phyloP scores from a whole-genome alignment of 2,113 vertebrate genomes.

The Phoenicopterus ruber region DNA sequence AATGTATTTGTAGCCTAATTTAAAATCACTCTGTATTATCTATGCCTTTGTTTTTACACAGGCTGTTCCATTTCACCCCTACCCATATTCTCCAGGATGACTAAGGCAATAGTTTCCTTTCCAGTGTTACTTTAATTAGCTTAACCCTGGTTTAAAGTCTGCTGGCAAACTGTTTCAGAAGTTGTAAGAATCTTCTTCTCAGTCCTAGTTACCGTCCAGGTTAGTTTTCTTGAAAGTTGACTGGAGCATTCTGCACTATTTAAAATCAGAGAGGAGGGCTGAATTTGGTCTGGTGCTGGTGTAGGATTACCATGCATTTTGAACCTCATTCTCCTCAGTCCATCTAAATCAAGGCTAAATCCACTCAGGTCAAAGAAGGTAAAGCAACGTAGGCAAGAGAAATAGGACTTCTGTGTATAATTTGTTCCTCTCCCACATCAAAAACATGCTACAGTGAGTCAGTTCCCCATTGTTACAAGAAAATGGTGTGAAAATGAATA shows the following conservation, averaged over 20 bases:
- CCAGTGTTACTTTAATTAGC: background rate
- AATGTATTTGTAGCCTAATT: background rate
- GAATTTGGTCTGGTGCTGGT: background rate
- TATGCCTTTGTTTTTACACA: background rate
- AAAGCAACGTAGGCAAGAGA: background rate
- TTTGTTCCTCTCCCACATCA: background rate
- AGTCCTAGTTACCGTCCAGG: background rate
- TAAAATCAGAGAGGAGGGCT: background rate
- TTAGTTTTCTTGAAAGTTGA: background rate
- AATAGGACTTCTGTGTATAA: background rate
- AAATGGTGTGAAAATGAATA: conserved; percentile 33
- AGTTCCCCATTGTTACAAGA: background rate
- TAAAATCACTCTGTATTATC: background rate
- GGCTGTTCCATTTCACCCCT: background rate
- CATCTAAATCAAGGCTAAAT: background rate
- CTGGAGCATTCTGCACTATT: background rate
- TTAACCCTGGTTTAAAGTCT: background rate
- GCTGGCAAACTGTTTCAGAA: background rate
- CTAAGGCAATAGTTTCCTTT: background rate
- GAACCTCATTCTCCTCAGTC: background rate
- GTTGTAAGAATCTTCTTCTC: background rate
- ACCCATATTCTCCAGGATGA: background rate
- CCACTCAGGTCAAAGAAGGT: background rate
- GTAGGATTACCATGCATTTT: background rate
- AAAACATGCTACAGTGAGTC: background rate